Evolutionary conservation across 2,888 invertebrate genomes (phyloP).

Genomic region (Seladonia tumulorum): DNA sequence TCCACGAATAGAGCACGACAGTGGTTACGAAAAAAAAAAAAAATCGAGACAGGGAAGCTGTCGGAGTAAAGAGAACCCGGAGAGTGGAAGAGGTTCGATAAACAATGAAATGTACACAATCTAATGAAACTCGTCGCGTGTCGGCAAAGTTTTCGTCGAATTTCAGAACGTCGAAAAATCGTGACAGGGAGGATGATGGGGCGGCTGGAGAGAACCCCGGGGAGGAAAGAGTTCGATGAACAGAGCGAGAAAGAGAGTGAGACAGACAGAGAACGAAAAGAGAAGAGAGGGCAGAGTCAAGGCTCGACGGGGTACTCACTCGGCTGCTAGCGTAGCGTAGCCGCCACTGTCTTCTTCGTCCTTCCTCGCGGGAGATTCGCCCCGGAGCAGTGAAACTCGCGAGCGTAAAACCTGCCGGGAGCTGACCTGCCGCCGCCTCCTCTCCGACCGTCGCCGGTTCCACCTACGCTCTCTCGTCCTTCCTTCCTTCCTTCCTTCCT

Average conservation of each 20-base stretch:
- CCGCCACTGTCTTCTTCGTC: slow-evolving; percentile 52
- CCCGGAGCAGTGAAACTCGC: slow-evolving; percentile 8
- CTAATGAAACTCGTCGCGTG: neutral
- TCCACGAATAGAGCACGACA: neutral
- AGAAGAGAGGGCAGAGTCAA: slow-evolving; percentile 46
- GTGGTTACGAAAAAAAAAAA: slow-evolving; percentile 17
- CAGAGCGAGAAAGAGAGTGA: neutral
- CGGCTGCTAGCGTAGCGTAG: slow-evolving; percentile 61
- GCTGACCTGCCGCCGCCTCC: neutral
- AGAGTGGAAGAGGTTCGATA: neutral
- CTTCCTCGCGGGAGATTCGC: slow-evolving; percentile 23
- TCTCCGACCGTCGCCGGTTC: neutral
- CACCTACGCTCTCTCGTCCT: slow-evolving; percentile 8
- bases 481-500: slow-evolving; percentile 1
- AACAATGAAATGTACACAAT: neutral
- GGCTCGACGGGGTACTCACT: slow-evolving; percentile 58
- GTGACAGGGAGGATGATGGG: too few relatives aligned
- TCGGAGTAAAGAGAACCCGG: neutral
- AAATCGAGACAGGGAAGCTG: slow-evolving; percentile 7
- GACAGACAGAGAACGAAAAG: neutral
- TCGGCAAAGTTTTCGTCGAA: neutral
- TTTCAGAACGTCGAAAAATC: neutral
- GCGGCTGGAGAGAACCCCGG: neutral
- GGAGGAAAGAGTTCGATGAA: neutral
- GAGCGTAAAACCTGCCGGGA: neutral